Evolutionary conservation across 2,113 vertebrate genomes (phyloP), one percentile per base, ranked within the genome.

Genomic region (Gambusia affinis): DNA sequence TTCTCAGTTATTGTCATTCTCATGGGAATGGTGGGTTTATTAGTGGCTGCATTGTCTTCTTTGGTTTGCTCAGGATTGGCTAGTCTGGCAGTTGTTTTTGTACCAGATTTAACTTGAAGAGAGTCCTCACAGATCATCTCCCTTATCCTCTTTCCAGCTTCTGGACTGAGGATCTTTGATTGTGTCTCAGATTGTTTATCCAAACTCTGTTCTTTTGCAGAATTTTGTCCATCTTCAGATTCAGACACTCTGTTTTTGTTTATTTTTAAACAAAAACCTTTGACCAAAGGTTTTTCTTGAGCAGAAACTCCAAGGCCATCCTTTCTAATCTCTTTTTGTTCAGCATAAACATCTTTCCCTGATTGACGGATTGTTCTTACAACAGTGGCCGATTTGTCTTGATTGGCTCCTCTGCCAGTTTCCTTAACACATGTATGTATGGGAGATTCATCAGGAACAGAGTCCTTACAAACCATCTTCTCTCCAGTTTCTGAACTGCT

Each of bases 321-420:
- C 39, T 4, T 42, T 42, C 12, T 15, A 15, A 42, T 42, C 12
- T 42, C 39, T 42, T 42, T 42, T 4, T 42, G 12, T 42, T 42
- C 39, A 42, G 14, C 39, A 42, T 12, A 4, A 42, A 1, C 39
- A 15, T 42, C 39, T 42, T 15, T 42, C 39, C 70, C 28, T 4
- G 28, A 37, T 37, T 76, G 6, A 28, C 61, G 42, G 5, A 42
- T 42, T 15, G 17, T 35, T 0, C 30, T 3, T 75, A 87, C 70
- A 12, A 77, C 62, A 6, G 61, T 30, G 44, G 44, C 12, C 0
- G 4, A 4, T 15, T 82, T 65, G 0, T 68, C 68, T 24, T 3
- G 71, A 19, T 73, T 88, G 61, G 67, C 86, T 63, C 81, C 86
- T 70, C 83, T 67, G 1, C 31, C 8, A 27, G 82, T 82, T 8